A percentile compares a stretch with the other conserved stretches of the same genome.
These are phyloP conservation scores for Embiotoca jacksoni DNA, from an alignment of 2,113 vertebrate genomes.

Conservation along the genomic window DNA sequence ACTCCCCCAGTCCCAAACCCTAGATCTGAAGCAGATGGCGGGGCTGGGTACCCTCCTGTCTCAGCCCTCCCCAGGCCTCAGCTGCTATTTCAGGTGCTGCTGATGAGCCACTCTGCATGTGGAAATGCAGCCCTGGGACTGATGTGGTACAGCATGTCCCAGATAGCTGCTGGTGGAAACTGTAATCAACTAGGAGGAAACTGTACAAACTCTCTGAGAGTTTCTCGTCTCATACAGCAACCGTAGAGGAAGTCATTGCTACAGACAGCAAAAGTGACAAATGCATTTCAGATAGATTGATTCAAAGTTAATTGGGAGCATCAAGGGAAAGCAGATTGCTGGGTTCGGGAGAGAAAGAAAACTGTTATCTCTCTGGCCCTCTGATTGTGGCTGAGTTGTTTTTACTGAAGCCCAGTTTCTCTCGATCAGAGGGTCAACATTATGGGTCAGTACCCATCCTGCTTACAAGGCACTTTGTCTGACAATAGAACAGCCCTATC, in stretches of 20 bases:
- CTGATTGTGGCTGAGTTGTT: slow-evolving; percentile 54
- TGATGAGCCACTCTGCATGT: slow-evolving; percentile 64
- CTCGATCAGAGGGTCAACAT: slow-evolving; percentile 54
- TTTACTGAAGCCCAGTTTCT: slow-evolving; percentile 60
- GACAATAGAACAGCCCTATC: slow-evolving; percentile 72
- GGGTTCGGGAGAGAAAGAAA: not conserved
- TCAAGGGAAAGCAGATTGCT: slow-evolving; percentile 14
- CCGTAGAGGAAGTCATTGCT: slow-evolving; percentile 8
- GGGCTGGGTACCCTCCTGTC: slow-evolving; percentile 46
- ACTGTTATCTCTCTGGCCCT: slow-evolving; percentile 14
- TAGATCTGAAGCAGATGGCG: slow-evolving; percentile 68
- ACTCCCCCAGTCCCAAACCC: slow-evolving; percentile 38
- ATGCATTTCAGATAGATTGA: slow-evolving; percentile 23
- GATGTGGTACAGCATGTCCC: slow-evolving; percentile 69
- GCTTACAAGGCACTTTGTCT: slow-evolving; percentile 75
- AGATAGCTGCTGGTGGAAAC: slow-evolving; percentile 62
- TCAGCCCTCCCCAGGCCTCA: slow-evolving; percentile 49
- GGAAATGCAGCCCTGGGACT: slow-evolving; percentile 58
- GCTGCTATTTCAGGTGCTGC: slow-evolving; percentile 77
- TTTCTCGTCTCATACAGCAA: slow-evolving; percentile 26
- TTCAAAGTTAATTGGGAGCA: slow-evolving; percentile 38
- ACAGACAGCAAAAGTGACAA: slow-evolving; percentile 26
- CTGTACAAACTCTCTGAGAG: slow-evolving; percentile 37
- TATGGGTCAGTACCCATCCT: slow-evolving; percentile 60
- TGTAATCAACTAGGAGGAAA: slow-evolving; percentile 47